Base-by-base conservation (phyloP, 1,140 invertebrate species). In the Elysia chlorotica region DNA sequence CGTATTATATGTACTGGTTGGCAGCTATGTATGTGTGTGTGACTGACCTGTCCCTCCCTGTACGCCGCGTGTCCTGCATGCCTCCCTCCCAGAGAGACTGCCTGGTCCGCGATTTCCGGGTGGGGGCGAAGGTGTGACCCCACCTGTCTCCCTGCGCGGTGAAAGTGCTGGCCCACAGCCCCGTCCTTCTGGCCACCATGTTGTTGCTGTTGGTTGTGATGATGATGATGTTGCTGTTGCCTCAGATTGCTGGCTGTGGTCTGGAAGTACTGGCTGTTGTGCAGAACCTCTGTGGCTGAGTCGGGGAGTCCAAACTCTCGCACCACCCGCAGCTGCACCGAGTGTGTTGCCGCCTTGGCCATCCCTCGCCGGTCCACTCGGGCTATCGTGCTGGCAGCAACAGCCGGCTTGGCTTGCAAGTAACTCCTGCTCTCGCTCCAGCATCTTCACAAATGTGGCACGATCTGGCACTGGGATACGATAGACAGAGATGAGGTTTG, bases 251-350 rank as follows among this genome's bases (percentile, higher is more conserved):
- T 69, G 65, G 65, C 61, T 10, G 75, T 74, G 37, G 78, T 65
- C 56, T 82, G 81, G 71, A 82, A 85, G 62, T 76, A 82, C 41
- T 82, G 81, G 17, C 79, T 79, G 66, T 85, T 88, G 82, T 95
- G 93, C 35, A 96, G 87, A 56, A 95, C 90, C 86, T 96, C 93
- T 0, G 95, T 93, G 17, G 96, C 94, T 10, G 93, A 91, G 86
- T 98, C 96, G 0, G 96, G 96, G 48, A 97, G 90, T 83, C 96
- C 96, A 86, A 97, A 96, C 86, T 98, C 96, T 38, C 96, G 90
- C 0, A 97, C 96, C 0, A 97, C 95, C 5, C 95, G 90, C 71
- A 98, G 87, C 57, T 95, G 92, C 36, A 97, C 92, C 89, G 93
- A 91, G 57, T 92, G 89, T 77, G 91, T 91, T 59, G 96, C 93